Base-by-base conservation (phyloP, 2,113 vertebrate genomes). In the Platysteira castanea region DNA sequence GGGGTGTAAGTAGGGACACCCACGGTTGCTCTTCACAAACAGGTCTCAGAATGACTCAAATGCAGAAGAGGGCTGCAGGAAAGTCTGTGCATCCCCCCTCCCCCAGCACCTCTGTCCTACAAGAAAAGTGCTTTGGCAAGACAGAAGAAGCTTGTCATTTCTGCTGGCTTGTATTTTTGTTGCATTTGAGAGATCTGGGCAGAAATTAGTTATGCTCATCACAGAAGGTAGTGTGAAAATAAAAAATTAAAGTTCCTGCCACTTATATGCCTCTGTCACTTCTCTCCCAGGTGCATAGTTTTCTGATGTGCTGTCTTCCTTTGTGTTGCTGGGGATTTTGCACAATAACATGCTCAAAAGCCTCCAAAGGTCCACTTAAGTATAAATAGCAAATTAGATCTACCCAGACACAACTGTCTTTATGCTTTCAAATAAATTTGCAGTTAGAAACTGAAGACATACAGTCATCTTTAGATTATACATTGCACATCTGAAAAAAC, bases 271-370 rank as follows among this genome's bases (percentile, higher is more conserved):
- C 27, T 54, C 63, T 10, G 15, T 46, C 37, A 33, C 24, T 78
- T 41, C 47, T 53, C 42, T 35, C 0, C 1, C 3, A 90, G 10
- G 7, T 33, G 20, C 0, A 0, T 5, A 44, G 28, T 49, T 83
- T 83, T 81, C 84, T 53, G 17, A 57, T 27, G 13, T 41, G 23
- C 30, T 37, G 20, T 42, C 47, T 74, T 87, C 24, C 41, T 83
- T 71, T 41, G 15, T 3, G 0, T 10, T 65, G 28, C 9, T 68
- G 5, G 1, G 5, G 28, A 54, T 70, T 84, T 65, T 74, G 15
- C 50, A 63, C 15, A 68, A 47, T 30, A 65, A 49, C 8, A 17
- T 27, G 10, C 31, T 92, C 37, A 73, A 65, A 85, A 83, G 41
- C 6, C 11, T 77, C 37, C 2, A 1, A 83, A 69, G 5, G 30